Base-by-base conservation (phyloP, 2,797 vertebrate species). In the Hylomyscus alleni region DNA sequence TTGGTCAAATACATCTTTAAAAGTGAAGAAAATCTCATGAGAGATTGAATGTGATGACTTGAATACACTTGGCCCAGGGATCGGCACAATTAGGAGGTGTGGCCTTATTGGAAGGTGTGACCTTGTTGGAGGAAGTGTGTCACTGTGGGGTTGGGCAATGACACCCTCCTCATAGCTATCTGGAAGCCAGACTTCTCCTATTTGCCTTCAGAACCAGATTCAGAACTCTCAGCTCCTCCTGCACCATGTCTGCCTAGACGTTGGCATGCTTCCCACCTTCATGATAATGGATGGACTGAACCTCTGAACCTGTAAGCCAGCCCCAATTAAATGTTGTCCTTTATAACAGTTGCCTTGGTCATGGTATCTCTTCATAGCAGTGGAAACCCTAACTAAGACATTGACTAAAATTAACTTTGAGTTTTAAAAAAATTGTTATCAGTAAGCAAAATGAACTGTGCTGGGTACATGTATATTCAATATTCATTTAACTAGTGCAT, bases 321-420 rank as follows among this genome's bases (percentile, higher is more conserved):
- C 67, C 34, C 34, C 67, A 69, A n/a, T 69, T 69, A 67, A 69
- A 69, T 69, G 34, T 69, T 69, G 34, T 69, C 15, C 31, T 69
- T 69, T n/a, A 69, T 69, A 69, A 69, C 34, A n/a, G 34, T 69
- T n/a, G 67, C 17, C 67, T 9, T 69, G 67, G 34, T n/a, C 67
- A 69, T 19, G 34, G 15, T 69, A 6, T 37, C 67, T n/a, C 34
- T n/a, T 69, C 67, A 69, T 3, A n/a, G 67, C 6, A 69, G 7
- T 69, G 67, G 67, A 69, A 69, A n/a, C 17, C 67, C 34, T 69
- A 34, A 67, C 65, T 34, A 69, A 65, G 26, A 82, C 12, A 58
- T 24, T 17, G 77, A 69, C 44, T 83, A 60, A 96, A 94, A 69
- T 85, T 82, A 92, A 87, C 84, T 83, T 95, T 86, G 37, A 54